Evolutionary conservation across 1,140 invertebrate genomes (phyloP), one percentile per base, ranked within the genome.

Genomic region (Hyphantria cunea): DNA sequence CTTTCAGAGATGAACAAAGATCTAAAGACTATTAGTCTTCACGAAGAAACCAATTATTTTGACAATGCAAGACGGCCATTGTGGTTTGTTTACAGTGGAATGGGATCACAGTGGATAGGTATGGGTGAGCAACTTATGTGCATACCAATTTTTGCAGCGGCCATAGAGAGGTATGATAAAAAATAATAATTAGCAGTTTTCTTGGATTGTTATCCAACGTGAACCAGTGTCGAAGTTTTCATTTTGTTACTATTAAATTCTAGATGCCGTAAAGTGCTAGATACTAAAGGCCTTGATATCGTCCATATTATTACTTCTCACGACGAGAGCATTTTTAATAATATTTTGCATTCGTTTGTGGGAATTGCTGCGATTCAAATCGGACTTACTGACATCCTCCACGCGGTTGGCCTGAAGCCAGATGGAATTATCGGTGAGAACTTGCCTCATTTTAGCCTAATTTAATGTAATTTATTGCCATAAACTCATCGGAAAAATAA

Each of bases 291-390:
- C 3, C 73, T 98, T 12, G 93, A 97, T 80, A 92, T 98, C 3
- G 92, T 95, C 14, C 78, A 95, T 33, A 94, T 98, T 64, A 89
- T 98, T n/a, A 95, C 94, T 1, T 94, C 93, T 34, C 85, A 92
- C 10, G 93, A 96, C 74, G 93, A 94, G 13, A 91, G 86, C 33
- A 94, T 93, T 0, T 96, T 95, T 80, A 93, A 97, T 32, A 95
- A 96, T 76, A 94, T 96, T 64, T 74, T 98, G 0, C 93, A 97
- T 80, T 95, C 95, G 0, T 98, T 98, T 88, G 94, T 98, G 33
- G 95, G 95, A 34, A 98, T 98, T 72, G 96, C 96, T 33, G 95
- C 96, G 17, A 93, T 98, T 92, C 88, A 96, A 93, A 95, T 97
- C 64, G 96, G 93, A 3, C 83, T 98, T 7, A 94, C 96, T 9